Percentiles rank a stretch among this genome's conserved stretches.
Conservation (phyloP, 1,140 invertebrate genomes). For the Hyposmocoma kahamanoa region DNA sequence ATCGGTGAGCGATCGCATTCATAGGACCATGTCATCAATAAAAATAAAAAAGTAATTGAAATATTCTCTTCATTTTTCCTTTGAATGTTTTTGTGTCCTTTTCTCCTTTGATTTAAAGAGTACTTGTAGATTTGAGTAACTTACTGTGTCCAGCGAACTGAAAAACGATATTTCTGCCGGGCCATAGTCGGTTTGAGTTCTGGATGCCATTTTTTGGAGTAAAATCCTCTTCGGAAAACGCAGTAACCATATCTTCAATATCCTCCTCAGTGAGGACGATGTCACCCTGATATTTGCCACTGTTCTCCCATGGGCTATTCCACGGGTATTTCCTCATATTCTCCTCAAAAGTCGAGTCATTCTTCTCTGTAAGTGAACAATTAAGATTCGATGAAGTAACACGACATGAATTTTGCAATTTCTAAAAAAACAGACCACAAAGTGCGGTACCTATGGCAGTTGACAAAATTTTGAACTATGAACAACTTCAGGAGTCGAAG, state of each 20-base stretch:
- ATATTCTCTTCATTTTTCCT: too few species aligned
- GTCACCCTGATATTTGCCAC: conserved; percentile 68
- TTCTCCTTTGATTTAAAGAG: neutral
- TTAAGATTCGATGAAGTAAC: too few species aligned
- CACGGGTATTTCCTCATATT: conserved; percentile 22
- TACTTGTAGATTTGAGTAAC: conserved; percentile 7
- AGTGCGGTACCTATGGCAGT: too few species aligned
- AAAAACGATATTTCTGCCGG: conserved; percentile 30
- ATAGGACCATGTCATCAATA: too few species aligned
- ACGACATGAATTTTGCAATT: too few species aligned
- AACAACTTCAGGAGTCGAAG: too few species aligned
- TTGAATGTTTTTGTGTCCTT: neutral
- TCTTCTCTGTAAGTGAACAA: too few species aligned
- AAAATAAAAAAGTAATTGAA: too few species aligned
- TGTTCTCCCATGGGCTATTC: conserved; percentile 43
- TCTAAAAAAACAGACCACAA: too few species aligned
- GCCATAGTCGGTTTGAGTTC: conserved; percentile 40
- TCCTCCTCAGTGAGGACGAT: conserved; percentile 54
- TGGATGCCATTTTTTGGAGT: conserved; percentile 27
- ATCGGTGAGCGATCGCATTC: too few species aligned
- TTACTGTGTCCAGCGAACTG: conserved; percentile 38
- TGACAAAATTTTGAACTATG: too few species aligned
- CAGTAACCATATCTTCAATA: conserved; percentile 27
- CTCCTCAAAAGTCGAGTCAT: conserved; percentile 17
- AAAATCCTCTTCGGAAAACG: conserved; percentile 21